Base-by-base conservation (phyloP, 2,888 invertebrate genomes). In the Drosophila mercatorum region DNA sequence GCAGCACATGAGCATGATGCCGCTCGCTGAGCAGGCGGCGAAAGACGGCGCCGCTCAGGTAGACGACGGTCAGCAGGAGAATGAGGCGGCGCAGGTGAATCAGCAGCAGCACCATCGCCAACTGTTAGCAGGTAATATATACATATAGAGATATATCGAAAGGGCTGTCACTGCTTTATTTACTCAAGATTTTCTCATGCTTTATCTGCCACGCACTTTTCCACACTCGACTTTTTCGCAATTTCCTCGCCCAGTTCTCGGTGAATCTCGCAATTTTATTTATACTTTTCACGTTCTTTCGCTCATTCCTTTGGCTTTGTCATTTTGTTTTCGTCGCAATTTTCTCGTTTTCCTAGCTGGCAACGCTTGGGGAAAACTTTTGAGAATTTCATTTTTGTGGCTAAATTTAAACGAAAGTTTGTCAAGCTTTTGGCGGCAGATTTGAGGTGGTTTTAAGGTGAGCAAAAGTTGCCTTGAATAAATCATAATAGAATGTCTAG, bases 31-130 rank as follows among this genome's bases (percentile, higher is more conserved):
- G 64, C 59, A 93, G 81, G 60, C 90, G 90, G 26, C 91, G 88
- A 44, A 92, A 83, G 41, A 91, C 90, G 56, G 91, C 81, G 57
- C 93, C 92, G 73, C 91, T 89, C 63, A 93, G 79, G 69, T 93
- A 92, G 70, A 92, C 91, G 66, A 93, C 90, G 67, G 90, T 92
- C 67, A 92, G 86, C 56, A 93, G 78, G 26, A 92, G 82, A 72
- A 93, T 92, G 44, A 93, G 87, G 62, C 92, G 92, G 40, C 92
- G 91, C 77, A 93, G 78, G 73, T 93, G 93, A 44, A 93, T 90
- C 66, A 93, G 67, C 43, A 92, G 64, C 67, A 92, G 82, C 44
- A 91, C 92, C 92, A 92, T 92, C 28, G 17, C 47, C 74, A 68
- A 68, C 68, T 63, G 53, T 55, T 40, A 17, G 46, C 34, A 40